Evolutionary conservation across 2,888 invertebrate genomes (phyloP).

Genomic region (Brassicogethes aeneus): DNA sequence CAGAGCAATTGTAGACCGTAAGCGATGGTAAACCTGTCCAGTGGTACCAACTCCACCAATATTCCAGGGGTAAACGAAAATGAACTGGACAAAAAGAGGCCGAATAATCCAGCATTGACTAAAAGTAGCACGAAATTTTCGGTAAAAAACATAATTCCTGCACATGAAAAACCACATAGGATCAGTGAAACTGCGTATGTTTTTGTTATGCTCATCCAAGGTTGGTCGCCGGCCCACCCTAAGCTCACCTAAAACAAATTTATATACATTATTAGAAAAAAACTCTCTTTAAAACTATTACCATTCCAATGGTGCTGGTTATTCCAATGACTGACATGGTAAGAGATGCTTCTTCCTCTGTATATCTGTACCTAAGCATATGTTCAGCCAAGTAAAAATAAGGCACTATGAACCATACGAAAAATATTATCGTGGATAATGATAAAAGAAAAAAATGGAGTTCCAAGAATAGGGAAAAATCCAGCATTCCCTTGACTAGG

Average conservation of each 20-base stretch:
- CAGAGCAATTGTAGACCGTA: conserved; percentile 84
- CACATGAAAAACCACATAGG: conserved; percentile 54
- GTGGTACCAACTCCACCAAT: conserved; percentile 77
- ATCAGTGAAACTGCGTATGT: conserved; percentile 74
- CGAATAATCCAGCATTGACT: conserved; percentile 56
- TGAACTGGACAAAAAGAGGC: conserved; percentile 83
- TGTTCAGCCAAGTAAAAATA: conserved; percentile 90
- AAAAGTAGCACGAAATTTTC: conserved; percentile 37
- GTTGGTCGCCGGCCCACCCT: conserved; percentile 85
- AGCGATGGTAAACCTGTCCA: conserved; percentile 86
- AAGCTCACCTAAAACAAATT: conserved; percentile 53
- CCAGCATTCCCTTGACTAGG: conserved; percentile 62
- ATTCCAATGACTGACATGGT: conserved; percentile 81
- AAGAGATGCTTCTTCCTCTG: conserved; percentile 64
- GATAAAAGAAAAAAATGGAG: conserved; percentile 73
- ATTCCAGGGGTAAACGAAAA: conserved; percentile 90
- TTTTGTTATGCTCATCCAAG: conserved; percentile 60
- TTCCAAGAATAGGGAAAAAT: conserved; percentile 70
- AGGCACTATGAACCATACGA: conserved; percentile 91
- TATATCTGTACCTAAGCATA: conserved; percentile 58
- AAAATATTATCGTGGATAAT: conserved; percentile 78
- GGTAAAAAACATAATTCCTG: conserved; percentile 46
- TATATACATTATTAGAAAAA: conserved; percentile 1
- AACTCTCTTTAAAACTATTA: conserved; percentile 36
- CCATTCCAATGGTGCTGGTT: conserved; percentile 86